Conservation (phyloP, 2,797 vertebrate species). For the Danionella dracula region DNA sequence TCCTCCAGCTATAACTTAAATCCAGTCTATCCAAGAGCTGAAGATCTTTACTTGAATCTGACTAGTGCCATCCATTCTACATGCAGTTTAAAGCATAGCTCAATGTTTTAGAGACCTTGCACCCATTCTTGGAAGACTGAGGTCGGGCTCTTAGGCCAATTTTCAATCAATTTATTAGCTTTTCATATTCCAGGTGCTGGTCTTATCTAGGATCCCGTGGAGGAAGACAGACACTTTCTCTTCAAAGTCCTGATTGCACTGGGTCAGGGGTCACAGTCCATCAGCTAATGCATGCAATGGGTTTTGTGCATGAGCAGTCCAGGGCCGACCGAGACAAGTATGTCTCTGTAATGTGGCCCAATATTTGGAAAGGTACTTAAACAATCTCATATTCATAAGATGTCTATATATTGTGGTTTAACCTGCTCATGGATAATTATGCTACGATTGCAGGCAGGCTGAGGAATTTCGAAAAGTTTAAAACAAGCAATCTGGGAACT, state of each 20-base stretch:
- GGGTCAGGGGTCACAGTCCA: conserved; percentile 77
- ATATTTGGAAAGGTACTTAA: conserved; percentile 78
- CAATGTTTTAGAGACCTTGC: too few relatives aligned
- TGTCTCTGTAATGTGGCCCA: conserved; percentile 82
- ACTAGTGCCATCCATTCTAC: too few relatives aligned
- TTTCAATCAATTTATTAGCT: too few relatives aligned
- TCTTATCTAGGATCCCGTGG: conserved; percentile 81
- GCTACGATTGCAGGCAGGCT: conserved; percentile 58
- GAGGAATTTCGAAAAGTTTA: conserved; percentile 81
- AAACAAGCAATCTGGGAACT: conserved; percentile 70
- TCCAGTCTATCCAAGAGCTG: too few relatives aligned
- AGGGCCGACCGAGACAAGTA: conserved; percentile 82
- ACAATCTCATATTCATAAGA: not conserved
- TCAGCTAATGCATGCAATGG: conserved; percentile 82
- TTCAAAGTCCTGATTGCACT: conserved; percentile 74
- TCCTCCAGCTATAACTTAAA: too few relatives aligned
- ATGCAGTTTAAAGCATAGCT: too few relatives aligned
- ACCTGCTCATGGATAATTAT: too few relatives aligned
- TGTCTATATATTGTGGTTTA: not conserved
- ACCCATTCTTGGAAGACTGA: too few relatives aligned
- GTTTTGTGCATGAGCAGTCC: conserved; percentile 86
- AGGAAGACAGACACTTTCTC: conserved; percentile 74
- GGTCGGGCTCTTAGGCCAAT: too few relatives aligned
- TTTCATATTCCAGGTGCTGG: conserved; percentile 65
- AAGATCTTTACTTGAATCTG: too few relatives aligned